These are phyloP conservation scores for Natator depressus DNA, from an alignment of 2,113 vertebrate genomes.

Conservation along the genomic window DNA sequence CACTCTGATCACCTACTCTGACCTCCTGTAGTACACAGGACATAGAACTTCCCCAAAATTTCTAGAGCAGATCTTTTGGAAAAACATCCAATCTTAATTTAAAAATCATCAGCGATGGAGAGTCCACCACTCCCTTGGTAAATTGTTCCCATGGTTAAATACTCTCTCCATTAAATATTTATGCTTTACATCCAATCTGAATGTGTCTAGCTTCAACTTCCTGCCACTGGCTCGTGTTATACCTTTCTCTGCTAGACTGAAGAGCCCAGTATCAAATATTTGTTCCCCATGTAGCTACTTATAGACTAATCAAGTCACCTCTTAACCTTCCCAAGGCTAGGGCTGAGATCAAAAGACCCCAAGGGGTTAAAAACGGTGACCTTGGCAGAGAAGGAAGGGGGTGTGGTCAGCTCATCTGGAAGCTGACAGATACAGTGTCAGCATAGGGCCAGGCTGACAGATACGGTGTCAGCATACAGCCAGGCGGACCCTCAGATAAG, in stretches of 20 bases:
- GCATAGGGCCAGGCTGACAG: background rate
- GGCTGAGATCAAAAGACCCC: background rate
- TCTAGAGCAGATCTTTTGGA: background rate
- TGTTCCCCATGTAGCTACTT: background rate
- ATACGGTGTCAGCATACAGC: background rate
- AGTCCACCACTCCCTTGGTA: background rate
- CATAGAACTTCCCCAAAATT: background rate
- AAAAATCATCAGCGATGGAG: background rate
- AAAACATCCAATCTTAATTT: background rate
- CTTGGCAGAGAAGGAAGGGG: background rate
- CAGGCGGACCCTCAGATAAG: background rate
- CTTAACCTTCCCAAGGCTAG: background rate
- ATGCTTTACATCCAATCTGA: background rate
- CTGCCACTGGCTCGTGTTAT: background rate
- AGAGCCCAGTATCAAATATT: background rate
- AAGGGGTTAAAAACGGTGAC: background rate
- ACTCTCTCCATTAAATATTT: background rate
- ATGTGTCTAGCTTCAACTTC: background rate
- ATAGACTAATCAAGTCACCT: background rate
- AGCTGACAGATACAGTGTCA: background rate
- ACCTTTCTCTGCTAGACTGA: background rate
- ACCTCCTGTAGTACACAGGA: background rate
- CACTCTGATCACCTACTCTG: background rate
- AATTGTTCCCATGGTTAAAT: background rate
- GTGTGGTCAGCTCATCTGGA: background rate